Base-by-base conservation (phyloP, 2,888 invertebrate genomes). In the Eledone cirrhosa region DNA sequence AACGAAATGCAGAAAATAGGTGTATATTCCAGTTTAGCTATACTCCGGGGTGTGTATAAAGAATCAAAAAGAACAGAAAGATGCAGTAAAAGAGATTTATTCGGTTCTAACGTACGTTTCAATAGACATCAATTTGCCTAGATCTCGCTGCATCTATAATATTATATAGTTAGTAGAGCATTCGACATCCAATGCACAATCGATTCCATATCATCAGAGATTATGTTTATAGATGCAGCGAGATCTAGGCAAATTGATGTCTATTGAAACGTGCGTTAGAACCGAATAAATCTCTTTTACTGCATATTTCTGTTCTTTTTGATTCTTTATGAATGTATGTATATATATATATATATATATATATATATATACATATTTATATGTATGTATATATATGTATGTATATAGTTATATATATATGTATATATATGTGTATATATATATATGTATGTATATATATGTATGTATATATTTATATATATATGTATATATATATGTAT, bases 331-430 rank as follows among this genome's bases (percentile, higher is more conserved):
- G n/a, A 22, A 53, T 53, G n/a, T 53, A 53, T 53, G n/a, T 53
- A 53, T 53, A 53, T 53, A 53, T 53, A 53, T 53, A 53, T 53
- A 53, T 53, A 53, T 53, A 53, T 53, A 53, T 53, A 53, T 53
- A 53, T 53, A 53, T 53, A 53, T 53, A 53, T 3, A 53, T 53
- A 53, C 5, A 53, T 53, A 53, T 4, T 22, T 53, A 53, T 53
- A 53, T 53, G n/a, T 3, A 53, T 53, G n/a, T 3, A 53, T 53
- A n/a, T n/a, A n/a, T n/a, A n/a, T n/a, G n/a, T n/a, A n/a, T n/a
- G n/a, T n/a, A n/a, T n/a, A n/a, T n/a, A n/a, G n/a, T n/a, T n/a
- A n/a, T n/a, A n/a, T n/a, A n/a, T n/a, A n/a, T n/a, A n/a, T n/a
- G n/a, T n/a, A 53, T 3, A 53, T 5, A 53, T 3, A 53, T 53